phyloP scores from a whole-genome alignment of 2,113 vertebrate genomes.

The Otis tarda region DNA sequence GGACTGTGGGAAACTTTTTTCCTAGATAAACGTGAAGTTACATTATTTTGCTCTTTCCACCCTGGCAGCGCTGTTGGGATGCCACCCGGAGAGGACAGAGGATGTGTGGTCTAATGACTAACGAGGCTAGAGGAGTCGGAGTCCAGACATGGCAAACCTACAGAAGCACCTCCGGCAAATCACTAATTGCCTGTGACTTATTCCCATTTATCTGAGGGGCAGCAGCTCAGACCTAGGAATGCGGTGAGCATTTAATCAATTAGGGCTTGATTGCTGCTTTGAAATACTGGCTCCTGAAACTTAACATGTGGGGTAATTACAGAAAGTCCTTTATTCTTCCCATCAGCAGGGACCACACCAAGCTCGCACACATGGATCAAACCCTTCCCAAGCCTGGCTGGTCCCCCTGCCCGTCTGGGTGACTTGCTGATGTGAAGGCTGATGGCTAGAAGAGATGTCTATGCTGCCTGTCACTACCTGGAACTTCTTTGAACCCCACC shows the following conservation, averaged over 20 bases:
- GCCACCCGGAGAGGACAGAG: not conserved
- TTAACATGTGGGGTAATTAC: not conserved
- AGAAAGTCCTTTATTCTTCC: not conserved
- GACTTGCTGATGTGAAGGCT: not conserved
- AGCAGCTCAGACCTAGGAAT: not conserved
- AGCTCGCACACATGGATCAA: accelerated
- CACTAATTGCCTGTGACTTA: constrained; percentile 28
- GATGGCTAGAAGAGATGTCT: not conserved
- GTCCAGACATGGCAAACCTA: not conserved
- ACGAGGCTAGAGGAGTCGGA: not conserved
- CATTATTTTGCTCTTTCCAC: not conserved
- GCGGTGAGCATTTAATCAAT: not conserved
- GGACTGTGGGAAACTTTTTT: constrained; percentile 40
- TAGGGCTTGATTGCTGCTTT: constrained; percentile 7
- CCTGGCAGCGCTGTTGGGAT: not conserved
- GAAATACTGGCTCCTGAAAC: not conserved
- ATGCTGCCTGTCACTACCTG: not conserved
- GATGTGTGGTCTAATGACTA: constrained; percentile 35
- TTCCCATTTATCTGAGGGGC: not conserved
- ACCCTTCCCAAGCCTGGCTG: not conserved
- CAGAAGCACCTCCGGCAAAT: constrained; percentile 27
- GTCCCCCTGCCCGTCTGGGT: not conserved
- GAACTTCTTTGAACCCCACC: not conserved
- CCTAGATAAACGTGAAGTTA: not conserved
- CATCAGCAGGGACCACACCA: not conserved